Evolutionary conservation across 2,113 vertebrate genomes (phyloP), one percentile per base, ranked within the genome.

Genomic region (Zosterops pallidus): DNA sequence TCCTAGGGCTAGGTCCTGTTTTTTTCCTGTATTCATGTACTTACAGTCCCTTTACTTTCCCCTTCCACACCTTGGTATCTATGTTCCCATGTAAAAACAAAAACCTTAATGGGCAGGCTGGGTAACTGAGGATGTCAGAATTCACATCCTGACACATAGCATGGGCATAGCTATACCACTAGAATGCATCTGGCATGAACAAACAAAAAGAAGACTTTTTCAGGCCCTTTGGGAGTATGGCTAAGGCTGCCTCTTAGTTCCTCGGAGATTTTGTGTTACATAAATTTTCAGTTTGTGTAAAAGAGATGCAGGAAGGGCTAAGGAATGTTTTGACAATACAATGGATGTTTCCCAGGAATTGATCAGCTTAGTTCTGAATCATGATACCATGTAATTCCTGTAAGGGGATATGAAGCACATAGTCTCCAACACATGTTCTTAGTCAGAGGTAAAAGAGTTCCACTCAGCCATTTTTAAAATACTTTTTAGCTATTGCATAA

Each of bases 381-480:
- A 14, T 21, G 33, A 17, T 59, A 22, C 50, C 5, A 7, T 55
- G 46, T 67, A 64, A 84, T 71, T 89, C 21, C 24, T 82, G 15
- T 53, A 20, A 60, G 46, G 52, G 60, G 16, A 21, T 55, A 23
- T 57, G 46, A 85, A 79, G 26, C 12, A 35, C 1, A 1, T 23
- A 39, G 25, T 67, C 33, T 26, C 16, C 1, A 1, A 33, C 62
- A 29, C 0, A 0, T 57, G 2, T 47, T 42, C 24, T 88, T 70
- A n/a, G 26, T 77, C 26, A 46, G 39, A 87, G 37, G 49, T 75
- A 47, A 59, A 74, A 46, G 47, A 23, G 22, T 35, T 80, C 70
- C 53, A 35, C 49, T 56, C 16, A 6, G 23, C n/a, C 7, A 2
- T 39, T 91, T 82, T 79, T 84, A 22, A 23, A 79, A 65, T 25